These are phyloP conservation scores for Cettia cetti DNA, from an alignment of 2,113 vertebrate species.

Conservation along the genomic window DNA sequence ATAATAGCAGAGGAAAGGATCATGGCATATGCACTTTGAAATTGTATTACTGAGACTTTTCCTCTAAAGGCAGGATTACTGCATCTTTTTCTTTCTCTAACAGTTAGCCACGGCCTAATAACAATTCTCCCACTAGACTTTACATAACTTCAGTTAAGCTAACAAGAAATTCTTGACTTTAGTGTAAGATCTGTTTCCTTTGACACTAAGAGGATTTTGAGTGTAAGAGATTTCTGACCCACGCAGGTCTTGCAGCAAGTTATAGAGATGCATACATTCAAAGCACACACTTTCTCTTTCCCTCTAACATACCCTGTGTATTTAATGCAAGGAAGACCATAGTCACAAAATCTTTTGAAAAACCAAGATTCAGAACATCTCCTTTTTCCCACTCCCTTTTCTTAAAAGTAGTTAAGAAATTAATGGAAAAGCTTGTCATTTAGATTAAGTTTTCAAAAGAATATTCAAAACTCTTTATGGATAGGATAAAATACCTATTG, in stretches of 20 bases:
- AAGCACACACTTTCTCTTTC: neutral
- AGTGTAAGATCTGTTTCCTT: neutral
- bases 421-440: neutral
- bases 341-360: neutral
- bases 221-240: neutral
- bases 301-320: neutral
- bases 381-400: neutral
- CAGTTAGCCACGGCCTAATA: neutral
- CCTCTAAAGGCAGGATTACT: neutral
- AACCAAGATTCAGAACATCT: neutral
- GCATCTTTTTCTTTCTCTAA: neutral
- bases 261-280: neutral
- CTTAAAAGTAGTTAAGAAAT: neutral
- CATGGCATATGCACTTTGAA: fast-evolving
- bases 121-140: neutral
- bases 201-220: neutral
- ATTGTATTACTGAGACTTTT: neutral
- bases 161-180: neutral
- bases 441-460: neutral
- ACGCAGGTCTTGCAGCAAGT: neutral
- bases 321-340: neutral
- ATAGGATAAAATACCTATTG: neutral
- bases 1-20: neutral
- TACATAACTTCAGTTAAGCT: neutral
- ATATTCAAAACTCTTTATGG: neutral